Evolutionary conservation across 2,888 invertebrate species (phyloP).

Genomic region (Callimorpha dominula): DNA sequence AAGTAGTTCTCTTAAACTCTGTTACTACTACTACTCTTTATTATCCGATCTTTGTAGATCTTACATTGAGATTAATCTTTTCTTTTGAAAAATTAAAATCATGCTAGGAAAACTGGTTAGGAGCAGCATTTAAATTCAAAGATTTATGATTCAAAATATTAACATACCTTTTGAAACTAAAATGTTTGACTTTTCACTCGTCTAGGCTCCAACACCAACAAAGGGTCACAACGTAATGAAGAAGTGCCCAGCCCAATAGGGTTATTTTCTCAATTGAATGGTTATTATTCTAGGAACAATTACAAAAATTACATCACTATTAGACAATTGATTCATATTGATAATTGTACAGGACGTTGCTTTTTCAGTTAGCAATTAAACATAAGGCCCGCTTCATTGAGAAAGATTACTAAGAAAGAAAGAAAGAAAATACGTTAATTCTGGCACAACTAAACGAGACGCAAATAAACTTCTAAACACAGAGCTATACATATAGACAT

Average conservation of each 20-base stretch:
- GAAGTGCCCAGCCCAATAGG: constrained; percentile 1
- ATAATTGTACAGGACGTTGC: constrained; percentile 28
- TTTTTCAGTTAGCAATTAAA: background rate
- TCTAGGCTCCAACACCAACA: constrained; percentile 5
- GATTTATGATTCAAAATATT: background rate
- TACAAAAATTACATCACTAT: constrained; percentile 53
- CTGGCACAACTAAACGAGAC: too few species aligned
- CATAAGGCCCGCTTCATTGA: too few species aligned
- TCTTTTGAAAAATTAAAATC: too few species aligned
- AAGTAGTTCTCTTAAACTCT: too few species aligned
- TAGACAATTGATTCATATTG: constrained; percentile 30
- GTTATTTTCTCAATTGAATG: constrained; percentile 26
- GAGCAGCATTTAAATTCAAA: background rate
- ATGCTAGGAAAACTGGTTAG: too few species aligned
- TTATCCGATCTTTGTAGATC: too few species aligned
- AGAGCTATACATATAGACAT: too few species aligned
- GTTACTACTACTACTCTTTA: too few species aligned
- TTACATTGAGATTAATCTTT: too few species aligned
- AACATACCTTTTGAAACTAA: constrained; percentile 9
- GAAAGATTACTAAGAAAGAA: too few species aligned
- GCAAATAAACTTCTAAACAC: too few species aligned
- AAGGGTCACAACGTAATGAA: constrained; percentile 15
- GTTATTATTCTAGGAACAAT: constrained; percentile 21
- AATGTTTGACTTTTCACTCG: background rate
- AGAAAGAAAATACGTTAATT: too few species aligned